Conservation (phyloP, 2,888 invertebrate species). For the Coecobrya sp. region DNA sequence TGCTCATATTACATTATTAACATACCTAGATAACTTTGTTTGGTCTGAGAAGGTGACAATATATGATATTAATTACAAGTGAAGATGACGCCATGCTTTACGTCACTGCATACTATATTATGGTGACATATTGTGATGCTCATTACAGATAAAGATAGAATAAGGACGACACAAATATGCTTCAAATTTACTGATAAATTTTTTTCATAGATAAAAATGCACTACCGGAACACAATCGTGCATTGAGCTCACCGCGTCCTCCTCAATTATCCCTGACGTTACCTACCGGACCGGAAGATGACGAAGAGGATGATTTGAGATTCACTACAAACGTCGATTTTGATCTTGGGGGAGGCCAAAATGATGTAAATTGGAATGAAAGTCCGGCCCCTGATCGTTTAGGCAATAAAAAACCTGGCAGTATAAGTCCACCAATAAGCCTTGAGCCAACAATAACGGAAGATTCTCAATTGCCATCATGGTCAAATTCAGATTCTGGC, state of each 20-base stretch:
- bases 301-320: constrained; percentile 81
- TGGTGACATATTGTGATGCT: too few relatives aligned
- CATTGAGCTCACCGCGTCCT: constrained; percentile 72
- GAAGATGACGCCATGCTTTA: too few relatives aligned
- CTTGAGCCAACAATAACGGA: constrained; percentile 79
- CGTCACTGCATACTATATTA: too few relatives aligned
- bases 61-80: too few relatives aligned
- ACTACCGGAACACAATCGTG: constrained; percentile 50
- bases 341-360: constrained; percentile 47
- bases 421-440: constrained; percentile 12
- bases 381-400: constrained; percentile 49
- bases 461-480: constrained; percentile 75
- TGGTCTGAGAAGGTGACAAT: neutral
- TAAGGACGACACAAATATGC: neutral
- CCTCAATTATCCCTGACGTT: constrained; percentile 74
- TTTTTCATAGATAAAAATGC: constrained; percentile 27
- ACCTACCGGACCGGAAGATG: constrained; percentile 77
- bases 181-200: neutral
- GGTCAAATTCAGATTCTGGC: constrained; percentile 49
- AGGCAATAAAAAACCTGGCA: constrained; percentile 53
- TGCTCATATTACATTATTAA: too few relatives aligned
- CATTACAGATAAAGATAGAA: too few relatives aligned
- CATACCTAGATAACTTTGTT: too few relatives aligned
- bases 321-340: constrained; percentile 81
- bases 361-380: constrained; percentile 71